Evolutionary conservation across 2,888 invertebrate species (phyloP).

Genomic region (Archaeoteleia sp.): DNA sequence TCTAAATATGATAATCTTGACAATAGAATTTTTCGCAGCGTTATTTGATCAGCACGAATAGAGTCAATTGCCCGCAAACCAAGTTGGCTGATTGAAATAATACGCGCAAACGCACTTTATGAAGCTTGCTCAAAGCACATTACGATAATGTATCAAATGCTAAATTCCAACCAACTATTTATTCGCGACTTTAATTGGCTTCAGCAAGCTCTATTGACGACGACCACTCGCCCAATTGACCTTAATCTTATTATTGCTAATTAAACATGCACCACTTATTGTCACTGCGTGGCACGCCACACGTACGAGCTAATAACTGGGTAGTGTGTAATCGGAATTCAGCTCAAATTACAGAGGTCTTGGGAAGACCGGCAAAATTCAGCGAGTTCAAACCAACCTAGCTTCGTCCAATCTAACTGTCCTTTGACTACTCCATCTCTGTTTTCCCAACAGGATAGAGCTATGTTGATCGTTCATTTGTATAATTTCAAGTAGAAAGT

Average conservation of each 20-base stretch:
- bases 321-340: slow-evolving; percentile 13
- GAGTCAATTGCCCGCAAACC: slow-evolving; percentile 40
- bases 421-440: no score
- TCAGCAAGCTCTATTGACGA: slow-evolving; percentile 46
- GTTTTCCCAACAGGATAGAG: no score
- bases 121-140: slow-evolving; percentile 43
- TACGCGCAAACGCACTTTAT: slow-evolving; percentile 42
- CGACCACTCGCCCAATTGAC: slow-evolving; percentile 51
- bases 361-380: not conserved
- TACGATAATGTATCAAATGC: slow-evolving; percentile 39
- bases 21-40: slow-evolving; percentile 40
- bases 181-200: slow-evolving; percentile 52
- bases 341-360: slow-evolving; percentile 9
- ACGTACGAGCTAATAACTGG: slow-evolving; percentile 39
- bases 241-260: slow-evolving; percentile 54
- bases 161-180: slow-evolving; percentile 37
- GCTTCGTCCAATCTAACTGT: no score
- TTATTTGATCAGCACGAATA: slow-evolving; percentile 32
- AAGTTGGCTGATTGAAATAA: slow-evolving; percentile 41
- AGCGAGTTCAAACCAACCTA: slow-evolving; percentile 6
- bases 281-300: slow-evolving; percentile 45
- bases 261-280: slow-evolving; percentile 53
- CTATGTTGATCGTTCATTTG: no score
- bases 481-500: no score
- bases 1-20: slow-evolving; percentile 10